Base-by-base conservation (phyloP, 2,888 invertebrate species). In the Caenorhabditis sp. region DNA sequence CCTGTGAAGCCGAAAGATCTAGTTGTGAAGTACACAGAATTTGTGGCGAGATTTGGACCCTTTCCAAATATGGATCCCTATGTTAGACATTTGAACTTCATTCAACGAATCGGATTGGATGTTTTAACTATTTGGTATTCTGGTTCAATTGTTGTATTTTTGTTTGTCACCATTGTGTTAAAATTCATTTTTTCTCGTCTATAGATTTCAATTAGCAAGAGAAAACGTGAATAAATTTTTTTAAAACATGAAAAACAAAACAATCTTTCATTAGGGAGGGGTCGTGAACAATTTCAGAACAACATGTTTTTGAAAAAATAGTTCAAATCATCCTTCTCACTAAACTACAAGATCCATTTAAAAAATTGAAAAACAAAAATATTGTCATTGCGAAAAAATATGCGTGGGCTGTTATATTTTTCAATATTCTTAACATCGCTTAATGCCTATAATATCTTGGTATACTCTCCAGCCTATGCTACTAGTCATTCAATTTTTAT, bases 401-500 rank as follows among this genome's bases (percentile, higher is more conserved):
- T 53, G 21, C 12, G 2, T 7, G 12, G 1, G 5, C 17, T 53
- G 21, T 10, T 10, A 12, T 21, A 5, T 21, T 12, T 53, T 23
- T 53, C 23, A 53, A 23, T 20, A 23, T 23, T 53, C 5, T 20
- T 23, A 20, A 21, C 21, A 20, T 12, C 3, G 7, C 1, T 10
- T 10, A 20, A 53, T 23, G 53, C 63, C 10, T 43, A 63, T n/a
- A 77, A 77, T 56, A 59, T 78, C 27, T 64, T 78, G 3, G 70
- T 76, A 31, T 78, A 76, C 49, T 70, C 69, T n/a, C 72, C 78
- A 0, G 64, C 50, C 7, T 72, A 72, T 27, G 72, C 63, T 31
- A 64, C 52, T 38, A 76, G 75, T 61, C 78, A 78, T 63, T 68
- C 63, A 3, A 78, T 73, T 57, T 78, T 73, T 57, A 59, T 78